Percentiles rank a stretch among this genome's conserved stretches.
These are phyloP conservation scores for Cathartes aura DNA, from an alignment of 2,113 vertebrate genomes.

Conservation along the genomic window DNA sequence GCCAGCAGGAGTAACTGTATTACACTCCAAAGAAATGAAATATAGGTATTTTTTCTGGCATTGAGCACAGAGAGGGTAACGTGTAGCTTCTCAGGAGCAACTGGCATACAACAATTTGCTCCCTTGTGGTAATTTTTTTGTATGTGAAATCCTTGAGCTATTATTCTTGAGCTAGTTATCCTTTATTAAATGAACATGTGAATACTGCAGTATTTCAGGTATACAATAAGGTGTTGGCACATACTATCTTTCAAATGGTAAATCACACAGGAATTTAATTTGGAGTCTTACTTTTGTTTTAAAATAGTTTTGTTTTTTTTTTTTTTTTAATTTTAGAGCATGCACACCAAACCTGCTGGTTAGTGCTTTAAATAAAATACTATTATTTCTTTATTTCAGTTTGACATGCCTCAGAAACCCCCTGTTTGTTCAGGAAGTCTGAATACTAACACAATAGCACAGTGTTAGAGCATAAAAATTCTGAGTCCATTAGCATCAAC, in stretches of 20 bases:
- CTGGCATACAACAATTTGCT: background rate
- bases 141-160: background rate
- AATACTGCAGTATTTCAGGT: background rate
- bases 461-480: background rate
- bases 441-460: background rate
- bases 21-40: background rate
- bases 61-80: background rate
- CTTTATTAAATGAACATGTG: background rate
- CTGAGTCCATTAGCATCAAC: background rate
- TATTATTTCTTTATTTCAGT: background rate
- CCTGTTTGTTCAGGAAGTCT: background rate
- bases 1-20: background rate
- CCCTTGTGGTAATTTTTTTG: background rate
- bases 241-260: background rate
- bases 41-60: background rate
- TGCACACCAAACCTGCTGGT: background rate
- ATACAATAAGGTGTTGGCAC: background rate
- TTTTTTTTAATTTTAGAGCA: background rate
- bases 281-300: background rate
- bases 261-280: background rate
- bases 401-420: background rate
- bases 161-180: background rate
- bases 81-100: background rate
- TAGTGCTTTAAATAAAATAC: background rate
- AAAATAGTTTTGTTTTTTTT: background rate